These are phyloP conservation scores for Pelodytes ibericus DNA, from an alignment of 2,797 vertebrate species.

Conservation along the genomic window DNA sequence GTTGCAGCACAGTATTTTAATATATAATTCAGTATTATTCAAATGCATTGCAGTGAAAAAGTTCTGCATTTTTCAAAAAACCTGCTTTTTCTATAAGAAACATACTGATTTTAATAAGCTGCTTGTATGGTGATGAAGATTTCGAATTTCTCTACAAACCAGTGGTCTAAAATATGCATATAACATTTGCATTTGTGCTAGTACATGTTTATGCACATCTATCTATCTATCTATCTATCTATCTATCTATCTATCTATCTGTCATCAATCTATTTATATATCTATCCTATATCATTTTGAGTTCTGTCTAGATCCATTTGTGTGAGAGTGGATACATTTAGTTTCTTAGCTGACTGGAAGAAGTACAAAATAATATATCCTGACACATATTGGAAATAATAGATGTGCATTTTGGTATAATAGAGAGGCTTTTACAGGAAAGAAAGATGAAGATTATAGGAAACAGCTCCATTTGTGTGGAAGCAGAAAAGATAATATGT, in stretches of 20 bases:
- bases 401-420: constrained; percentile 60
- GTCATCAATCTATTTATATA: not conserved
- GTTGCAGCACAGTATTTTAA: constrained; percentile 41
- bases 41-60: constrained; percentile 30
- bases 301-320: constrained; percentile 31
- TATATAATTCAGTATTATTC: constrained; percentile 11
- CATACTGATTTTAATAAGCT: no score
- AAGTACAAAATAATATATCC: constrained; percentile 60
- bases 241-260: not conserved
- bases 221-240: not conserved
- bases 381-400: constrained; percentile 64
- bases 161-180: not conserved
- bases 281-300: not conserved
- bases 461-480: constrained; percentile 65
- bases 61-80: constrained; percentile 21
- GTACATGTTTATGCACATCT: not conserved
- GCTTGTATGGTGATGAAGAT: not conserved
- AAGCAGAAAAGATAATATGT: constrained; percentile 69
- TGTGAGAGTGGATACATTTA: constrained; percentile 41
- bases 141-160: not conserved
- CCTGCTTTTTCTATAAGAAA: not conserved
- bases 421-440: constrained; percentile 66
- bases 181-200: not conserved
- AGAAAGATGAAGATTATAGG: constrained; percentile 65
- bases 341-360: constrained; percentile 26